Percentiles rank a stretch among this genome's conserved stretches.
phyloP scores from a whole-genome alignment of 2,797 vertebrate genomes.

The Myotis daubentonii region DNA sequence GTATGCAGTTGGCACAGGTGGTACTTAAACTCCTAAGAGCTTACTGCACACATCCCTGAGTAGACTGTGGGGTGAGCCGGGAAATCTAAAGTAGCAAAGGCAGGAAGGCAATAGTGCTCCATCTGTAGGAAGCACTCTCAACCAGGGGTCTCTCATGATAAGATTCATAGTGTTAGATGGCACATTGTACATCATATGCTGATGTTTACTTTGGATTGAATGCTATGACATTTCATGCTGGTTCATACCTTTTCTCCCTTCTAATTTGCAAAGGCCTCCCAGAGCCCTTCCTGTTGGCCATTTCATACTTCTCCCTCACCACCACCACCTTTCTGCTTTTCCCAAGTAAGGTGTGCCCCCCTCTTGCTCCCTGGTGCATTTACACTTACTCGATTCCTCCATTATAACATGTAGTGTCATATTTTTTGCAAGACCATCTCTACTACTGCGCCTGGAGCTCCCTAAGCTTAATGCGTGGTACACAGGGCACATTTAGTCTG shows the following conservation, averaged over 20 bases:
- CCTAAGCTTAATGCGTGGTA: not conserved
- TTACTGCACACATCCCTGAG: not conserved
- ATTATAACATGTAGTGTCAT: not conserved
- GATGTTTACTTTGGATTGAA: not conserved
- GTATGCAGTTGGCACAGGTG: not conserved
- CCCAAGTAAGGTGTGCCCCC: not conserved
- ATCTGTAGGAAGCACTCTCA: not conserved
- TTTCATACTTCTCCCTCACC: not conserved
- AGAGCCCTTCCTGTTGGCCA: not conserved
- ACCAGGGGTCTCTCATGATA: fast-evolving
- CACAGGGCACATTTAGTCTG: fast-evolving
- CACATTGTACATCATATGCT: too few species aligned
- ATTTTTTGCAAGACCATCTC: not conserved
- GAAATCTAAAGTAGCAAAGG: not conserved
- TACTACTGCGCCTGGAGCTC: not conserved
- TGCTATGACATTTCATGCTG: not conserved
- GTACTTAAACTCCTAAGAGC: not conserved
- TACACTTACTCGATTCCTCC: not conserved
- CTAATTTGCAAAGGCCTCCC: not conserved
- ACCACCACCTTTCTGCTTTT: not conserved
- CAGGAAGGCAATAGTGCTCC: not conserved
- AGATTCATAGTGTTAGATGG: not conserved
- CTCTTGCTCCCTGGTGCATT: not conserved
- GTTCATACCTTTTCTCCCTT: not conserved
- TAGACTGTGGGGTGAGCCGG: not conserved